Evolutionary conservation across 2,888 invertebrate genomes (phyloP).

Genomic region (Lithodes maja): DNA sequence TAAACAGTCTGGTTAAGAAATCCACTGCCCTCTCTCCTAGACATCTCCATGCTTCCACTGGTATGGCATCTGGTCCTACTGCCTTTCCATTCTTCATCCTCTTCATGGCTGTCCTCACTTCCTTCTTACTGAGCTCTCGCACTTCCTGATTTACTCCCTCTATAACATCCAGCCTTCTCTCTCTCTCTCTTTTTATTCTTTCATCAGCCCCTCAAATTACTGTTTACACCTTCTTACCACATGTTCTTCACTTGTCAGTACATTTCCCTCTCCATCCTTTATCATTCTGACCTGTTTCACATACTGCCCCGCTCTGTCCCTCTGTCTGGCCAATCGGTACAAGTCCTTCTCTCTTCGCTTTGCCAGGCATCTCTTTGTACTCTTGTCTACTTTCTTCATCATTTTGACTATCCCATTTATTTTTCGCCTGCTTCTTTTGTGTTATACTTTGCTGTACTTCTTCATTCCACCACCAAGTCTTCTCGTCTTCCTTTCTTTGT

Average conservation of each 20-base stretch:
- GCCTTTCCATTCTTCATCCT: slow-evolving; percentile 8
- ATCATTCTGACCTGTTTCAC: slow-evolving; percentile 36
- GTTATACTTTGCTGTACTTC: background rate
- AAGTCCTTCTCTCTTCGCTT: slow-evolving; percentile 6
- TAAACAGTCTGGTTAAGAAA: slow-evolving; percentile 6
- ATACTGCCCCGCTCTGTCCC: slow-evolving; percentile 3
- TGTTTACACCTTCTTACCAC: slow-evolving; percentile 34
- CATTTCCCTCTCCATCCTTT: slow-evolving; percentile 21
- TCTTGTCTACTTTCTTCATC: slow-evolving; percentile 10
- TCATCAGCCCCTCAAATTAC: slow-evolving; percentile 36
- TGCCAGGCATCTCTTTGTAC: slow-evolving; percentile 4
- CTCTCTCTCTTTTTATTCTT: background rate
- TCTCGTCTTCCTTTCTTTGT: slow-evolving; percentile 3
- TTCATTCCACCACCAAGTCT: slow-evolving; percentile 30
- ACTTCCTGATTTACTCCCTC: background rate
- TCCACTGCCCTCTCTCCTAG: slow-evolving; percentile 15
- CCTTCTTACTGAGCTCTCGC: background rate
- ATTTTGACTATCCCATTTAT: background rate
- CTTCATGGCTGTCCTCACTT: slow-evolving; percentile 26
- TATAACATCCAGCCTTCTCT: slow-evolving; percentile 3
- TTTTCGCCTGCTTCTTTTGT: background rate
- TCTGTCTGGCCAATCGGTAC: background rate
- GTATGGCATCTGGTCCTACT: background rate
- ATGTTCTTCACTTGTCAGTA: slow-evolving; percentile 25
- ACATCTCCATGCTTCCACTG: slow-evolving; percentile 27